Evolutionary conservation across 1,140 invertebrate species (phyloP), one percentile per base, ranked within the genome.

Genomic region (Zaprionus ornatus): DNA sequence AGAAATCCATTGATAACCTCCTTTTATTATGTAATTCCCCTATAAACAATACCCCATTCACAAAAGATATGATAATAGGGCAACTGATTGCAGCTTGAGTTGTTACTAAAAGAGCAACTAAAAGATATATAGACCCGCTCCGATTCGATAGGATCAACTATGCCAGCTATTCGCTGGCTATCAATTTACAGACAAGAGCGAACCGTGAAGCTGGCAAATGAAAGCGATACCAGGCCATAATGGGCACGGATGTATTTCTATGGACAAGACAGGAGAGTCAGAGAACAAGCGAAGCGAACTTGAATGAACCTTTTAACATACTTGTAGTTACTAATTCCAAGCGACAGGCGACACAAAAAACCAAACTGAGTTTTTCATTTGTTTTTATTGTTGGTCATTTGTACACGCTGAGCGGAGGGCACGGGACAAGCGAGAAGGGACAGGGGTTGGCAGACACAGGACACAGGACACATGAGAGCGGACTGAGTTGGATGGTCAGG

Each of bases 241-340:
- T 72, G 45, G 55, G 55, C 42, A 42, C 29, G 82, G 69, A 65
- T 64, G 72, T 70, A 86, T 45, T 7, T 17, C 40, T 17, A 45
- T 45, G 7, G 40, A n/a, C 40, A 45, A 45, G 40, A 50, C 45
- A 50, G 12, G 69, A 90, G 90, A 85, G 85, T 90, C 75, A 69
- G n/a, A 42, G 74, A 90, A 88, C 84, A 88, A 87, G 83, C 80
- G 69, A 70, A n/a, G 45, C 45, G 45, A 78, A 84, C 84, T 90
- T 90, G 85, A 90, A 88, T 90, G 85, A 90, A 88, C 84, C 84
- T 88, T 88, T 88, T 88, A 88, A 90, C 84, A 88, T 88, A 88
- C 84, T 88, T 88, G 84, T 88, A 88, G 85, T 81, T 88, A 88
- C 84, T 88, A 88, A 88, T 88, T 88, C 85, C 84, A 79, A 62